These are phyloP conservation scores for Hyposmocoma kahamanoa DNA, from an alignment of 1,140 invertebrate species.

Conservation along the genomic window DNA sequence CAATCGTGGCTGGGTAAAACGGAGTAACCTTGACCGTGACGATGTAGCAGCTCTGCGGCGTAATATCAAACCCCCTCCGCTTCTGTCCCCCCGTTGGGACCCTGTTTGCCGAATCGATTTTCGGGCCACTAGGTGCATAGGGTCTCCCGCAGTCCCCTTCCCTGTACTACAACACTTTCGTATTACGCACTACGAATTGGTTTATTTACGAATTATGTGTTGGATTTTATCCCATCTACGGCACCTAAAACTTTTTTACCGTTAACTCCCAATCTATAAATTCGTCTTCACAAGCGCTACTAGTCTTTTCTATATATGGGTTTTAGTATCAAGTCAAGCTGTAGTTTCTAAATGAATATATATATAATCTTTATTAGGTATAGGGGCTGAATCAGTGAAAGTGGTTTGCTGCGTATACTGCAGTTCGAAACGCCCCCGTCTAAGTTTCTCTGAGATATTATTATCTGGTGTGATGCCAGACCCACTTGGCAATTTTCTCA, in stretches of 20 bases:
- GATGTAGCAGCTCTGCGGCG: conserved; percentile 25
- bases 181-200: too few species aligned
- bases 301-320: not conserved
- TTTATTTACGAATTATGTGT: too few species aligned
- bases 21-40: conserved; percentile 51
- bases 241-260: not conserved
- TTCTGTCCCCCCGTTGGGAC: conserved; percentile 12
- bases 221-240: too few species aligned
- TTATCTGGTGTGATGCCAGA: conserved; percentile 44
- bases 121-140: not conserved
- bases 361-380: conserved; percentile 9
- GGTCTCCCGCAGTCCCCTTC: not conserved
- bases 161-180: too few species aligned
- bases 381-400: conserved; percentile 39
- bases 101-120: conserved; percentile 34
- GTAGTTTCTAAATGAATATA: conserved; percentile 10
- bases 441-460: conserved; percentile 48
- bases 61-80: conserved; percentile 20
- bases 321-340: too few species aligned
- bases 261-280: not conserved
- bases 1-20: conserved; percentile 23
- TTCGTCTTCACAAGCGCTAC: not conserved
- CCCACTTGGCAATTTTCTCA: conserved; percentile 39
- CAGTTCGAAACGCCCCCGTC: conserved; percentile 35
- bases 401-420: conserved; percentile 34